Evolutionary conservation across 2,113 vertebrate species (phyloP).

Genomic region (Otocyon megalotis): DNA sequence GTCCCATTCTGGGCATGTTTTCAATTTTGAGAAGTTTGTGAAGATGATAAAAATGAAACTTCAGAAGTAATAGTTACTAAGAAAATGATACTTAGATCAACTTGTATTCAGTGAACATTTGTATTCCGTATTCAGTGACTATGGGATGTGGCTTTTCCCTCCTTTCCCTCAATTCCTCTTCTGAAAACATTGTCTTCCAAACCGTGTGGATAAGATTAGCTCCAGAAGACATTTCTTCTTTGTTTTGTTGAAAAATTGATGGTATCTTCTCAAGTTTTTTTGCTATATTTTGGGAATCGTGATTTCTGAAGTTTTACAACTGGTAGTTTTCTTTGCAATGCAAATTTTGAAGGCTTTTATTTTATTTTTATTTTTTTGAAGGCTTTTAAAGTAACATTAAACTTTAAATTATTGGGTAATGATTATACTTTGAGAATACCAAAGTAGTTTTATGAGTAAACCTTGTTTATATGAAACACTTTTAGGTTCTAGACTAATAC

Average conservation of each 20-base stretch:
- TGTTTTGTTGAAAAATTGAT: conserved; percentile 63
- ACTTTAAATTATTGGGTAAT: conserved; percentile 37
- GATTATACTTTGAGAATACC: conserved; percentile 56
- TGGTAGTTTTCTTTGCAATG: conserved; percentile 23
- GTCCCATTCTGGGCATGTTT: conserved; percentile 56
- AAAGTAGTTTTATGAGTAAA: conserved; percentile 67
- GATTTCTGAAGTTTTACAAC: conserved; percentile 44
- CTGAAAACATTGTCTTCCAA: conserved; percentile 58
- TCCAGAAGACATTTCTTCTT: conserved; percentile 60
- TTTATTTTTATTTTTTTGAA: not conserved
- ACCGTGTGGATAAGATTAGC: conserved; percentile 53
- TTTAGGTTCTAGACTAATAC: conserved; percentile 27
- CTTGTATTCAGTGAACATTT: conserved; percentile 40
- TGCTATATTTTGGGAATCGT: conserved; percentile 32
- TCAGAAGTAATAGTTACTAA: conserved; percentile 57
- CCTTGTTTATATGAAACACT: conserved; percentile 9
- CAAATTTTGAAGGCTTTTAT: conserved; percentile 31
- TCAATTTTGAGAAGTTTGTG: conserved; percentile 65
- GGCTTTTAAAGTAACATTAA: conserved; percentile 25
- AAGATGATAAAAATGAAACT: conserved; percentile 56
- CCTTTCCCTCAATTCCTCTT: conserved; percentile 43
- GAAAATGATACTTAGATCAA: conserved; percentile 62
- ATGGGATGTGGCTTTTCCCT: not conserved
- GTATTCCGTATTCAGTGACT: conserved; percentile 56
- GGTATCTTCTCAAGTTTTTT: conserved; percentile 52